Evolutionary conservation across 2,888 invertebrate species (phyloP).

Genomic region (Lithophane semibrunnea): DNA sequence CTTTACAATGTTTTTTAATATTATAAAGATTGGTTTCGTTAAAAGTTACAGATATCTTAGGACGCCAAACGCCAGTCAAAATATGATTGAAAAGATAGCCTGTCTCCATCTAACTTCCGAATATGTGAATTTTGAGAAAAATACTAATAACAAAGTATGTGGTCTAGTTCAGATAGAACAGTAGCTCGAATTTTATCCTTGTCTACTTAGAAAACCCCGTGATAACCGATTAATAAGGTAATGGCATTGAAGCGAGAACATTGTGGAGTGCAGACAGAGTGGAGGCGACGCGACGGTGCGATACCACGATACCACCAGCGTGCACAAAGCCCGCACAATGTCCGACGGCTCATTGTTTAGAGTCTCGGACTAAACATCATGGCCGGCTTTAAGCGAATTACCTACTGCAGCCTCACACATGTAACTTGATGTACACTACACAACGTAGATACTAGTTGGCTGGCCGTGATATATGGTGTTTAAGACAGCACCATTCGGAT

Average conservation of each 20-base stretch:
- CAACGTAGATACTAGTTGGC: slow-evolving; percentile 16
- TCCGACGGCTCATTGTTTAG: slow-evolving; percentile 82
- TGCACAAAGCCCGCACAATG: slow-evolving; percentile 86
- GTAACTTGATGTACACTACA: slow-evolving; percentile 52
- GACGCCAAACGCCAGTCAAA: background rate
- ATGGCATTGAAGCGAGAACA: slow-evolving; percentile 67
- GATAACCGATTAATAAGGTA: slow-evolving; percentile 50
- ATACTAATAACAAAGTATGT: background rate
- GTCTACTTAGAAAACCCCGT: slow-evolving; percentile 33
- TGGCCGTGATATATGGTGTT: slow-evolving; percentile 19
- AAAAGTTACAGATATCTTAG: background rate
- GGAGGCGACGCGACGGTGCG: slow-evolving; percentile 77
- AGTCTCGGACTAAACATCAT: slow-evolving; percentile 81
- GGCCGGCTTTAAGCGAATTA: slow-evolving; percentile 80
- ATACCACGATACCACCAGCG: slow-evolving; percentile 79
- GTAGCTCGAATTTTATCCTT: slow-evolving; percentile 5
- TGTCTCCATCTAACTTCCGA: background rate
- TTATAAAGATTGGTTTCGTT: background rate
- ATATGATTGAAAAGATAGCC: background rate
- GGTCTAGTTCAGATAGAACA: background rate
- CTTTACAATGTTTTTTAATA: background rate
- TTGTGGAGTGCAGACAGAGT: slow-evolving; percentile 78
- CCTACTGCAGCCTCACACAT: slow-evolving; percentile 70
- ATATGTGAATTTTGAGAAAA: background rate
- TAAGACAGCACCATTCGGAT: slow-evolving; percentile 1